Conservation (phyloP, 2,888 invertebrate species). For the Neoascia interrupta region DNA sequence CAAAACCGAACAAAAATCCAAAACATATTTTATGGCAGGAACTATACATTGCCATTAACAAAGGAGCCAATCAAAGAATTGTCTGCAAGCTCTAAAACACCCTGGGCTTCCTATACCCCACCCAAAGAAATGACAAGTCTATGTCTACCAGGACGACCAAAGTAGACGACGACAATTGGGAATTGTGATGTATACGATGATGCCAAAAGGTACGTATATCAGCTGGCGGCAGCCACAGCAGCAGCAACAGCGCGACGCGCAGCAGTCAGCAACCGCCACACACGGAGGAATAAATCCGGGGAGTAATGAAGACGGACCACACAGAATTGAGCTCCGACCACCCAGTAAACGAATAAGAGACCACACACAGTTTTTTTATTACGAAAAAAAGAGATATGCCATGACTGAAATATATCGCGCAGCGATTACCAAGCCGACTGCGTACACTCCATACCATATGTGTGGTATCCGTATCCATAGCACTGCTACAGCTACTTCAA, state of each 20-base stretch:
- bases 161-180: constrained; percentile 44
- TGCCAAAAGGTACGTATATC: constrained; percentile 61
- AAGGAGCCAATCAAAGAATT: constrained; percentile 49
- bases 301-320: constrained; percentile 73
- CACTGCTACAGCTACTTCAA: constrained; percentile 50
- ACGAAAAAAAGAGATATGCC: constrained; percentile 67
- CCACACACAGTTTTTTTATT: constrained; percentile 71
- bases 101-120: constrained; percentile 16
- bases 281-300: constrained; percentile 46
- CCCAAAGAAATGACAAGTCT: constrained; percentile 51
- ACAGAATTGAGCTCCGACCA: constrained; percentile 72
- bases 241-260: constrained; percentile 52
- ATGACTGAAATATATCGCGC: constrained; percentile 71
- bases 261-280: constrained; percentile 23
- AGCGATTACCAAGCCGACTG: constrained; percentile 59
- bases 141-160: constrained; percentile 39
- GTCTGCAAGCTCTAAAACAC: constrained; percentile 29
- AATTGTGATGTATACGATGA: constrained; percentile 64
- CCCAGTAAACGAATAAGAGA: constrained; percentile 71
- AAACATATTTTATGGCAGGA: too few relatives aligned
- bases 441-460: constrained; percentile 46
- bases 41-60: constrained; percentile 46
- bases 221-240: constrained; percentile 56
- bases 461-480: constrained; percentile 48
- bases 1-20: constrained; percentile 53